Percentiles rank a stretch among this genome's conserved stretches.
phyloP scores from a whole-genome alignment of 2,888 invertebrate genomes.

The Chaitophorus viminalis region DNA sequence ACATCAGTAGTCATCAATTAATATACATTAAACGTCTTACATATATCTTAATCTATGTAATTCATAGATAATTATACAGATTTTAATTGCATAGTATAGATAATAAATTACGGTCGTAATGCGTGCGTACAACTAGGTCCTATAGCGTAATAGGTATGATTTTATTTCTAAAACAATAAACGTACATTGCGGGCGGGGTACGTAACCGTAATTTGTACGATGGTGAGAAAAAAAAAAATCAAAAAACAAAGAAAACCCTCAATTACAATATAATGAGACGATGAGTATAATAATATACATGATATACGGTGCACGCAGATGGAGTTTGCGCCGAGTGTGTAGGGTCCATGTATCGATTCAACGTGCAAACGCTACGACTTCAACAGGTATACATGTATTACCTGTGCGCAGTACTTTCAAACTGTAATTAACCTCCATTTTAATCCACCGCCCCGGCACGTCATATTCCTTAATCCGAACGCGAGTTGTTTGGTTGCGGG shows the following conservation, averaged over 20 bases:
- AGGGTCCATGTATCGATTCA: slow-evolving; percentile 35
- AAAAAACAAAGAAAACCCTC: neutral
- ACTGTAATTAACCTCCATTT: slow-evolving; percentile 40
- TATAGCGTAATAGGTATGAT: too few relatives aligned
- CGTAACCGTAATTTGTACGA: too few relatives aligned
- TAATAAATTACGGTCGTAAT: too few relatives aligned
- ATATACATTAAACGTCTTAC: too few relatives aligned
- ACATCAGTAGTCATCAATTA: too few relatives aligned
- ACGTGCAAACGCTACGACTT: slow-evolving; percentile 2
- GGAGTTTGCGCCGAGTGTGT: slow-evolving; percentile 41
- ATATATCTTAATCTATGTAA: too few relatives aligned
- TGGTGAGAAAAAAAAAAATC: too few relatives aligned
- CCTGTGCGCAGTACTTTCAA: slow-evolving; percentile 5
- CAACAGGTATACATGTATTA: slow-evolving; percentile 33
- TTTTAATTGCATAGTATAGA: too few relatives aligned
- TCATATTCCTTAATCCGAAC: neutral
- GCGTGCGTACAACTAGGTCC: too few relatives aligned
- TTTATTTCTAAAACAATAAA: too few relatives aligned
- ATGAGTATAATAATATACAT: neutral
- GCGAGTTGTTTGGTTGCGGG: neutral
- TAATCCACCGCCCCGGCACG: neutral
- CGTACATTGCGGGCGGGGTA: too few relatives aligned
- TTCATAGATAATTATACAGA: too few relatives aligned
- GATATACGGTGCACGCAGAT: neutral
- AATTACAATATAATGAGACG: neutral